Evolutionary conservation across 2,888 invertebrate species (phyloP).

Genomic region (Stenurella melanura): DNA sequence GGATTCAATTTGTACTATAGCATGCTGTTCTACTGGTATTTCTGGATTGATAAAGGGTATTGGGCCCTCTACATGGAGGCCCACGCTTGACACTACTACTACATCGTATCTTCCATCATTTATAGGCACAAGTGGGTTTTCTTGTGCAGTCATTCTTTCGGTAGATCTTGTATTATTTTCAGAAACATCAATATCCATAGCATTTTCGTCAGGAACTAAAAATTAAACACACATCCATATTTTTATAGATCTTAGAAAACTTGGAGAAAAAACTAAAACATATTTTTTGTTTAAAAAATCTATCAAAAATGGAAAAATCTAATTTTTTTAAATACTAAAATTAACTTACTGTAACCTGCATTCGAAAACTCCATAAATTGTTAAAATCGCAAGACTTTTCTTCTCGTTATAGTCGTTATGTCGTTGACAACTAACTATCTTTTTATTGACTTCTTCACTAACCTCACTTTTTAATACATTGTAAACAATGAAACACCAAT

Average conservation of each 20-base stretch:
- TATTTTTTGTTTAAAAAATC: not conserved
- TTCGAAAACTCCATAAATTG: conserved; percentile 45
- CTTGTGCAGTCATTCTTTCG: conserved; percentile 1
- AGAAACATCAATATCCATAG: conserved; percentile 51
- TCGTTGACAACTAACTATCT: not conserved
- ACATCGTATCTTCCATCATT: conserved; percentile 38
- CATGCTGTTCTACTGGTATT: conserved; percentile 49
- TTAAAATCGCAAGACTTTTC: conserved; percentile 9
- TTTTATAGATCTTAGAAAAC: not conserved
- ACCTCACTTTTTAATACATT: conserved; percentile 38
- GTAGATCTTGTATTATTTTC: conserved; percentile 31
- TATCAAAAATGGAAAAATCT: not conserved
- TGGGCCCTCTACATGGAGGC: conserved; percentile 48
- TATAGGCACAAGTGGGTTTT: conserved; percentile 3
- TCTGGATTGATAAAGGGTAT: conserved; percentile 53
- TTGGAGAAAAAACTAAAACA: not conserved
- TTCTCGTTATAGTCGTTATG: not conserved
- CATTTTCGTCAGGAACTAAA: conserved; percentile 49
- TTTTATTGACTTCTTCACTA: conserved; percentile 28
- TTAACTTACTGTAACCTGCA: conserved; percentile 39
- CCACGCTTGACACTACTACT: conserved; percentile 47
- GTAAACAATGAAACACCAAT: conserved; percentile 41
- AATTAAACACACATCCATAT: conserved; percentile 8
- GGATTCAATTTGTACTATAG: conserved; percentile 49
- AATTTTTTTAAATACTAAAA: not conserved